These are phyloP conservation scores for Coptodon rendalli DNA, from an alignment of 2,113 vertebrate genomes.

Conservation along the genomic window DNA sequence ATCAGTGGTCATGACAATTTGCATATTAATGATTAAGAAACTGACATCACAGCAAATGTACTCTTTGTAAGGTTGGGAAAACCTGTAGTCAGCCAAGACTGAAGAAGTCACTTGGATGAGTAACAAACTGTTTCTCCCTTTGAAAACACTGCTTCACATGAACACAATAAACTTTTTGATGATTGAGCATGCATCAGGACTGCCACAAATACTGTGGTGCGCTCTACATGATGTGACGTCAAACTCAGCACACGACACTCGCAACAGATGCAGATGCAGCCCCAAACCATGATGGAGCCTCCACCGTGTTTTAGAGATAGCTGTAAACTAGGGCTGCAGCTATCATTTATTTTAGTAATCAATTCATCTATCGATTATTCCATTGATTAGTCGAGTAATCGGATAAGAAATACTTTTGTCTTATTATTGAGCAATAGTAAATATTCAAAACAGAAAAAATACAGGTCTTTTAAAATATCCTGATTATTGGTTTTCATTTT, in stretches of 20 bases:
- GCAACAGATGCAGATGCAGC: background rate
- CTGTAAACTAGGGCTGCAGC: background rate
- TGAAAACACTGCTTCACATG: background rate
- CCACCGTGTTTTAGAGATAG: background rate
- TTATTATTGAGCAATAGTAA: background rate
- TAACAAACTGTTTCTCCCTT: background rate
- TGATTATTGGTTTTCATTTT: background rate
- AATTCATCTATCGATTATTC: fast-evolving
- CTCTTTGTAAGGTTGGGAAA: background rate
- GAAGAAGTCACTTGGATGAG: background rate
- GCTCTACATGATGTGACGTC: fast-evolving
- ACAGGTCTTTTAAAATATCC: background rate
- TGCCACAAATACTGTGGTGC: background rate
- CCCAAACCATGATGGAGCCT: background rate
- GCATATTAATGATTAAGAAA: background rate
- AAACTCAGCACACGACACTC: background rate
- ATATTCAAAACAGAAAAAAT: background rate
- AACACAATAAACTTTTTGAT: background rate
- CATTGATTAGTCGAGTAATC: background rate
- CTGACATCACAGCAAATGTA: background rate
- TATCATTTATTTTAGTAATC: background rate
- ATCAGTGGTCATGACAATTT: background rate
- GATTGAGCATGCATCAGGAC: background rate
- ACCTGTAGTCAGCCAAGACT: background rate
- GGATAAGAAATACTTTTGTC: background rate